Evolutionary conservation across 2,888 invertebrate genomes (phyloP), one percentile per base, ranked within the genome.

Genomic region (Onthophagus sagittarius): DNA sequence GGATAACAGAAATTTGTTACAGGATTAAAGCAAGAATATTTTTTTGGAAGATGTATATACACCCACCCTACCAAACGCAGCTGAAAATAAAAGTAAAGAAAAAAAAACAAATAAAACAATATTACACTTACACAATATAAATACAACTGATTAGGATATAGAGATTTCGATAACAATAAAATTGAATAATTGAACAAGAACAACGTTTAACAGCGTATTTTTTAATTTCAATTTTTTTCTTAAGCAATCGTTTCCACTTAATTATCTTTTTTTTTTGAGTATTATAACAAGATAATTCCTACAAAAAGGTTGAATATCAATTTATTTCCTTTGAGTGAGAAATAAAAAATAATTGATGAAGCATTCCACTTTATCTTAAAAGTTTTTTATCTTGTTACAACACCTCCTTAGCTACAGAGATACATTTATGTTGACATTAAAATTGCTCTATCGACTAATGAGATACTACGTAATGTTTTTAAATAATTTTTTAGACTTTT

Each of bases 1-100:
- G 71, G 71, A 71, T 15, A 71, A 63, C 63, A 62, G 31, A 69
- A 69, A 74, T 62, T 70, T 73, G 71, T 69, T 53, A 74, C 71
- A 15, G 64, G 15, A 69, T 62, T 74, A 75, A 69, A 72, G 71
- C 70, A 71, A 73, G 74, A 74, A 64, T 14, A 69, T 63, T 53
- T 32, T n/a, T 31, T 71, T 65, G 65, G 64, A 71, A 73, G 73
- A 73, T 76, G 75, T 70, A 76, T 74, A 76, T 78, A 81, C 84
- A 84, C 85, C 84, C 84, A 84, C 84, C 85, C 85, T 85, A 85
- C 84, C 84, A 85, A 85, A 83, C 83, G 79, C 79, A 62, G 62
- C 72, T 73, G 64, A 81, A 82, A 81, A 79, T 75, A 72, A 73
- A 76, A 75, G 76, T 73, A 73, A 72, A 74, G 62, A 69, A 76